Evolutionary conservation across 2,797 vertebrate genomes (phyloP).

Genomic region (Rachycentron canadum): DNA sequence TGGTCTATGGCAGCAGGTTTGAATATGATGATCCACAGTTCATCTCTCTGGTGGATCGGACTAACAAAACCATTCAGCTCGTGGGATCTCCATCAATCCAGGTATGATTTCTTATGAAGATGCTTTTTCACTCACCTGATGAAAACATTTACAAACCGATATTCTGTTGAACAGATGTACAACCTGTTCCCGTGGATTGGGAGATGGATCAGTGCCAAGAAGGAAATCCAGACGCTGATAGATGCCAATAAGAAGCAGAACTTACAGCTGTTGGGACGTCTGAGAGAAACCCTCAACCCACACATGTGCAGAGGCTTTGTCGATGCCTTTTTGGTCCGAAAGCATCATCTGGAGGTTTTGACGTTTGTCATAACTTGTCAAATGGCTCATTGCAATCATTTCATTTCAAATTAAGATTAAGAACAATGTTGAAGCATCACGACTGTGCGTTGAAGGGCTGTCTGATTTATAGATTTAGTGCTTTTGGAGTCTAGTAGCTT

Average conservation of each 20-base stretch:
- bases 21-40: conserved; percentile 50
- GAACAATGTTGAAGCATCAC: too few relatives aligned
- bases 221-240: fast-evolving
- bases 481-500: background rate
- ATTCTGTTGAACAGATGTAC: conserved; percentile 35
- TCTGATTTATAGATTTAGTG: background rate
- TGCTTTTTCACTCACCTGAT: too few relatives aligned
- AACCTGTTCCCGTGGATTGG: conserved; percentile 40
- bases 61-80: background rate
- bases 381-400: too few relatives aligned
- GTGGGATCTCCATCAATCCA: background rate
- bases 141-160: too few relatives aligned
- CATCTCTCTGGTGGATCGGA: conserved; percentile 6
- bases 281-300: conserved; percentile 56
- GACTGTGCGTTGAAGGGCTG: background rate
- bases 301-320: conserved; percentile 53
- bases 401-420: too few relatives aligned
- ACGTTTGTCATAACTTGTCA: background rate
- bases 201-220: background rate
- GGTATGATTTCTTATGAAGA: background rate
- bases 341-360: conserved; percentile 40
- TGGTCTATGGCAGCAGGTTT: conserved; percentile 60
- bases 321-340: conserved; percentile 50
- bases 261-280: background rate
- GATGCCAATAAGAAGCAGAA: conserved; percentile 6